Evolutionary conservation across 2,888 invertebrate species (phyloP).

Genomic region (Coelopa pilipes): DNA sequence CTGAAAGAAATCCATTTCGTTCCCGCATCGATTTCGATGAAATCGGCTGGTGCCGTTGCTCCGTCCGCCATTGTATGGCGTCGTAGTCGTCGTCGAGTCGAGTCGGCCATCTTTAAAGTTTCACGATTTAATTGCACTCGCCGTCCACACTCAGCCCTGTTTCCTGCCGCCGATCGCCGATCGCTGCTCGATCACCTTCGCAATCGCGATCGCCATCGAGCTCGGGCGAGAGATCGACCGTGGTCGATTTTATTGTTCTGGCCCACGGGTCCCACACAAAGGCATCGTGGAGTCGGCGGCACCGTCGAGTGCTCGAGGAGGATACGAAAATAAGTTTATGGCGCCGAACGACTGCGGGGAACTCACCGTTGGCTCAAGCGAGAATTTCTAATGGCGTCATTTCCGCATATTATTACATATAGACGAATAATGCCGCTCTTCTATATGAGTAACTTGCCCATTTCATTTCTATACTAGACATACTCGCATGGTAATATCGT

Average conservation of each 20-base stretch:
- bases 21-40: not conserved
- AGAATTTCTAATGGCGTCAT: no score
- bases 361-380: no score
- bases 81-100: not conserved
- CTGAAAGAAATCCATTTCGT: constrained; percentile 6
- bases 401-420: no score
- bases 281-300: not conserved
- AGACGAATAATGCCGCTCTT: no score
- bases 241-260: not conserved
- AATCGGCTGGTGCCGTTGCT: constrained; percentile 1
- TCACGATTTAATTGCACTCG: constrained; percentile 40
- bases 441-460: no score
- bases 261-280: constrained; percentile 19
- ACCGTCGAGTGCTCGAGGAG: not conserved
- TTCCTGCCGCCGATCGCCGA: constrained; percentile 20
- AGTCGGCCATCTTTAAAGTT: constrained; percentile 43
- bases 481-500: no score
- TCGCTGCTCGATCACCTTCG: not conserved
- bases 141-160: not conserved
- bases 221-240: not conserved
- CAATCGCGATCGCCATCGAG: not conserved
- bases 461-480: no score
- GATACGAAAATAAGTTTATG: constrained; percentile 8
- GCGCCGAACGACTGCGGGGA: not conserved
- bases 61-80: constrained; percentile 30